A percentile compares a stretch with the other conserved stretches of the same genome.
These are phyloP conservation scores for Merops nubicus DNA, from an alignment of 2,113 vertebrate genomes.

Conservation along the genomic window DNA sequence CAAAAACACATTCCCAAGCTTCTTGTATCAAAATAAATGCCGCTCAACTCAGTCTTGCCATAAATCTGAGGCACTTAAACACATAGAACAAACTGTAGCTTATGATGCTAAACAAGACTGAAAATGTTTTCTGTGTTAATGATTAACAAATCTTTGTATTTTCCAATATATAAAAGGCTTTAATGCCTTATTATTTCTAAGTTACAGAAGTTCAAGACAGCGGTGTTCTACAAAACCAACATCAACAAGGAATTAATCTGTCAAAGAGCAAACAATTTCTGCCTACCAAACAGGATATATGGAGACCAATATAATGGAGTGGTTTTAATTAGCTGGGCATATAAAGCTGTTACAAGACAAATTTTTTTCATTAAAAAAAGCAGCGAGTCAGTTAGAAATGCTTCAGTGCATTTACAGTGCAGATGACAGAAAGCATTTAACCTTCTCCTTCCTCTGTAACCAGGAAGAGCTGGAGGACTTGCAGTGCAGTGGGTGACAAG, in stretches of 20 bases:
- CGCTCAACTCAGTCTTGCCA: not conserved
- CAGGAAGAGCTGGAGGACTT: not conserved
- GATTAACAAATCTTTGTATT: not conserved
- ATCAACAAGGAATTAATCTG: slow-evolving; percentile 40
- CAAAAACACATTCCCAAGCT: not conserved
- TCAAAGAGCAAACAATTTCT: slow-evolving; percentile 35
- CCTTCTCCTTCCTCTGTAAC: not conserved
- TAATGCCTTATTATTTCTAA: not conserved
- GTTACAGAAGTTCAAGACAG: not conserved
- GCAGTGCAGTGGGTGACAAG: not conserved
- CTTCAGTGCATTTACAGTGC: not conserved
- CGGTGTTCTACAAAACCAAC: not conserved
- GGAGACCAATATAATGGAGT: not conserved
- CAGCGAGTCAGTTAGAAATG: slow-evolving; percentile 13
- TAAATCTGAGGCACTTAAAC: not conserved
- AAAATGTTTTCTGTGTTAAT: not conserved
- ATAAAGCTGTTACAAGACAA: slow-evolving; percentile 41
- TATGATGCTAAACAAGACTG: not conserved
- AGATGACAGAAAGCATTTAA: slow-evolving; percentile 2
- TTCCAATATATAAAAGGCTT: not conserved
- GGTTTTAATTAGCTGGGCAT: slow-evolving; percentile 52
- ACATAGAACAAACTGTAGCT: not conserved
- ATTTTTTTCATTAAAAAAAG: slow-evolving; percentile 57
- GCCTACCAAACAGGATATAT: slow-evolving; percentile 5
- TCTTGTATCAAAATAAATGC: not conserved